phyloP scores from a whole-genome alignment of 2,113 vertebrate species.

The Gnathonemus echidnorhynchus region DNA sequence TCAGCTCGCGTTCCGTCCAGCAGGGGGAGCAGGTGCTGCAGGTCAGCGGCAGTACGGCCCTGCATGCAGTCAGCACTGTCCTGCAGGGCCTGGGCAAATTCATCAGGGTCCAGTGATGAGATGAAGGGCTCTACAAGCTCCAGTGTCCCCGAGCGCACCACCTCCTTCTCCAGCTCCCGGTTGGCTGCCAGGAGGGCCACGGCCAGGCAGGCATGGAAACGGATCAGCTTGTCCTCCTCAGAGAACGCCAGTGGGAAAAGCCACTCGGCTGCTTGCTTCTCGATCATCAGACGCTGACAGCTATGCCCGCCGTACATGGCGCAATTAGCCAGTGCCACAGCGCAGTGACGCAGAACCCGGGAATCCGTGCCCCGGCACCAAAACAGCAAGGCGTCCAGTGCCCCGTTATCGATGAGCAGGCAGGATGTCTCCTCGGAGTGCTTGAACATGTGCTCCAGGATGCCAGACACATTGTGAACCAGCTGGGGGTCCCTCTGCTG shows the following conservation, averaged over 20 bases:
- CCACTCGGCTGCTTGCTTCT: constrained; percentile 88
- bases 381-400: constrained; percentile 82
- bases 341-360: constrained; percentile 81
- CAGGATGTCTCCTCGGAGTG: constrained; percentile 89
- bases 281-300: constrained; percentile 87
- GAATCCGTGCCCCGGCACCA: constrained; percentile 89
- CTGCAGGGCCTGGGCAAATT: constrained; percentile 72
- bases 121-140: constrained; percentile 94
- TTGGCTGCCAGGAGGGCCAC: constrained; percentile 84
- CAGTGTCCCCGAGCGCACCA: constrained; percentile 88
- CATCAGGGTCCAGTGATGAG: constrained; percentile 80
- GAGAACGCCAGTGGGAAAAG: constrained; percentile 93
- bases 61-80: constrained; percentile 81
- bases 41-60: constrained; percentile 77
- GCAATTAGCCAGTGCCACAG: constrained; percentile 88
- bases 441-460: constrained; percentile 99
- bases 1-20: constrained; percentile 85
- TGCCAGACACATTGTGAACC: constrained; percentile 76
- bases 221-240: constrained; percentile 82
- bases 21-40: constrained; percentile 81
- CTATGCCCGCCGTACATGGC: constrained; percentile 87
- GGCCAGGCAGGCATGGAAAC: constrained; percentile 87
- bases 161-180: constrained; percentile 88
- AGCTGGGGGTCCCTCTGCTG: constrained; percentile 77
- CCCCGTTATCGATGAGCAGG: constrained; percentile 78